These are phyloP conservation scores for Malurus cyaneus DNA, from an alignment of 2,113 vertebrate species.

Conservation along the genomic window DNA sequence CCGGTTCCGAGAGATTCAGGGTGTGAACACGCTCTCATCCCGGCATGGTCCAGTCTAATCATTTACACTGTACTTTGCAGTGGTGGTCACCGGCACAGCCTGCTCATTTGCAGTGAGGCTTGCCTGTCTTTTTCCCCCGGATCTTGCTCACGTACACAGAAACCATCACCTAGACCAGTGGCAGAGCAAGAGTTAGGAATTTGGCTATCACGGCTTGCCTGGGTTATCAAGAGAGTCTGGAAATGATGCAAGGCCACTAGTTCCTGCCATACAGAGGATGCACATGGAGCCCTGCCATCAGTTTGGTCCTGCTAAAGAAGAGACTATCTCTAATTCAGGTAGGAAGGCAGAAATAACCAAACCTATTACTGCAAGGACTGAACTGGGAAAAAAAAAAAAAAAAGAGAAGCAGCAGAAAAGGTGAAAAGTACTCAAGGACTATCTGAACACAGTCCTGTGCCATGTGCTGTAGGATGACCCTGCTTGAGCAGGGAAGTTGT, in stretches of 20 bases:
- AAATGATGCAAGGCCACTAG: not conserved
- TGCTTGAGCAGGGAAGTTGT: not conserved
- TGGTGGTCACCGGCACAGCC: not conserved
- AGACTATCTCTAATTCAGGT: not conserved
- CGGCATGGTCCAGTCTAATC: not conserved
- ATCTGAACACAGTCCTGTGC: not conserved
- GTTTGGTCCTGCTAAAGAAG: not conserved
- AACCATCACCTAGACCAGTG: not conserved
- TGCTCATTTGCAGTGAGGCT: fast-evolving
- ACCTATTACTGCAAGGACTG: not conserved
- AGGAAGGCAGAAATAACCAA: not conserved
- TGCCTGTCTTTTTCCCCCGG: not conserved
- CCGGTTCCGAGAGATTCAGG: fast-evolving
- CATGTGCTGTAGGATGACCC: not conserved
- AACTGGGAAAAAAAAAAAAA: not conserved
- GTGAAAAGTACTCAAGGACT: not conserved
- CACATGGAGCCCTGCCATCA: not conserved
- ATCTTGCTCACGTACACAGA: not conserved
- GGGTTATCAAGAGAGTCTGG: not conserved
- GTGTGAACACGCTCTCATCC: not conserved
- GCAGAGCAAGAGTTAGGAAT: not conserved
- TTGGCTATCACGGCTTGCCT: not conserved
- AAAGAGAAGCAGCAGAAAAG: not conserved
- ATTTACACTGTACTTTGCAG: fast-evolving
- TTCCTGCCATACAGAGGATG: not conserved